phyloP scores from a whole-genome alignment of 2,888 invertebrate genomes.

The Nemotelus pantherinus region DNA sequence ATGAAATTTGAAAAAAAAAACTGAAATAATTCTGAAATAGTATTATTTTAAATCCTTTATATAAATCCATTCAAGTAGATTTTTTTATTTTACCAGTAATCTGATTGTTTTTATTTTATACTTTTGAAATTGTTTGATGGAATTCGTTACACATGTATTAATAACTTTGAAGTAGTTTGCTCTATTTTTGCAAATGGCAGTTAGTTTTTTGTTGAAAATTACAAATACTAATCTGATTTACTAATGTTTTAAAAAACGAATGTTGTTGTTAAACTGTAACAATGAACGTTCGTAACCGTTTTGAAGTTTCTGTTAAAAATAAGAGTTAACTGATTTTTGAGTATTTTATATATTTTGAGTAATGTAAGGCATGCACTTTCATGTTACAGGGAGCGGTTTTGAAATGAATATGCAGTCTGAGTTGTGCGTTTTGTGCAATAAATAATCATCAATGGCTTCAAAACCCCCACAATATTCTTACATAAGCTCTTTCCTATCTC shows the following conservation, averaged over 20 bases:
- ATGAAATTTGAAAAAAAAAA: not conserved
- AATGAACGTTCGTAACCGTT: not conserved
- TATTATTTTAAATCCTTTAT: not conserved
- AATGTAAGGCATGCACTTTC: not conserved
- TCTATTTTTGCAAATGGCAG: not conserved
- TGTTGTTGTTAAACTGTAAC: slow-evolving; percentile 1
- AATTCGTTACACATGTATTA: too few relatives aligned
- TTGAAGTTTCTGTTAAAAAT: not conserved
- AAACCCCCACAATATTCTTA: too few relatives aligned
- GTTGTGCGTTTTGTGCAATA: too few relatives aligned
- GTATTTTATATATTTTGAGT: not conserved
- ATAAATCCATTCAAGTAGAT: not conserved
- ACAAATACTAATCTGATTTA: slow-evolving; percentile 23
- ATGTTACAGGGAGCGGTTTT: not conserved
- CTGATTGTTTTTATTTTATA: not conserved
- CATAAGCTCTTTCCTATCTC: too few relatives aligned
- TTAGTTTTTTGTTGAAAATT: slow-evolving; percentile 3
- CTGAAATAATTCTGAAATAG: not conserved
- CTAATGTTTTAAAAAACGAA: slow-evolving; percentile 28
- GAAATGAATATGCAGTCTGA: not conserved
- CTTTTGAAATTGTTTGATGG: not conserved
- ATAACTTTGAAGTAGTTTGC: not conserved
- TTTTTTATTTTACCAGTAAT: not conserved
- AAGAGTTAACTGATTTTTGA: not conserved
- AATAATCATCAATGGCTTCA: too few relatives aligned